Evolutionary conservation across 2,797 vertebrate genomes (phyloP).

Genomic region (Alcedo quadribrachys): DNA sequence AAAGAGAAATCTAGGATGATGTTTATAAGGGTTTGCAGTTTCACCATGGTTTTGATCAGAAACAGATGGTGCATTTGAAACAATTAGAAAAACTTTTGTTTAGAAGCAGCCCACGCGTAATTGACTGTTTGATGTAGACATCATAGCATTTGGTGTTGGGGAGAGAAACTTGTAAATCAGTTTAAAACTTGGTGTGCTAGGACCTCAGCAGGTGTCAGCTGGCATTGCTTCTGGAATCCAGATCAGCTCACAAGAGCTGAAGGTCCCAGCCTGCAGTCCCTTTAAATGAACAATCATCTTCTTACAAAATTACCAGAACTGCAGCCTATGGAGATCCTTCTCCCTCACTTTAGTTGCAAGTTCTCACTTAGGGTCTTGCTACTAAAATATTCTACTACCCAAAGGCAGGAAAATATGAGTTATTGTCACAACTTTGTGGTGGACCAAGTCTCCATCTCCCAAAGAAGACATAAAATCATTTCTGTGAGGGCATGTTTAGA

Average conservation of each 20-base stretch:
- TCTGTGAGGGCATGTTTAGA: not conserved
- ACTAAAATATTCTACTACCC: not conserved
- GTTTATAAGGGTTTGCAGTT: constrained; percentile 45
- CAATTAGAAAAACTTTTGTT: constrained; percentile 66
- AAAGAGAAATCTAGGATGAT: constrained; percentile 40
- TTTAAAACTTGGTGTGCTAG: not conserved
- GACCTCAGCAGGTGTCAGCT: constrained; percentile 27
- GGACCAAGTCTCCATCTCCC: not conserved
- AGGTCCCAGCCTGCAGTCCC: not conserved
- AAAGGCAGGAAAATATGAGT: not conserved
- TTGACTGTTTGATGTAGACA: constrained; percentile 51
- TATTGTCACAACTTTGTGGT: not conserved
- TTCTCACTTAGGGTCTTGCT: not conserved
- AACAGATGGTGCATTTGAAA: constrained; percentile 66
- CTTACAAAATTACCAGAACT: not conserved
- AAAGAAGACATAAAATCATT: not conserved
- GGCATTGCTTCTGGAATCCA: not conserved
- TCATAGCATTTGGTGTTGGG: constrained; percentile 18
- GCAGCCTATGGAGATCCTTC: not conserved
- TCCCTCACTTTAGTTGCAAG: too few species aligned
- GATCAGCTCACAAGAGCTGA: not conserved
- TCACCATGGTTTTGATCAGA: constrained; percentile 55
- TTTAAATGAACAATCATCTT: not conserved
- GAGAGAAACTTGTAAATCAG: constrained; percentile 11
- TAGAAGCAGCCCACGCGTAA: constrained; percentile 48